Conservation (phyloP, 1,140 invertebrate species). For the Drosophila subpulchrella region DNA sequence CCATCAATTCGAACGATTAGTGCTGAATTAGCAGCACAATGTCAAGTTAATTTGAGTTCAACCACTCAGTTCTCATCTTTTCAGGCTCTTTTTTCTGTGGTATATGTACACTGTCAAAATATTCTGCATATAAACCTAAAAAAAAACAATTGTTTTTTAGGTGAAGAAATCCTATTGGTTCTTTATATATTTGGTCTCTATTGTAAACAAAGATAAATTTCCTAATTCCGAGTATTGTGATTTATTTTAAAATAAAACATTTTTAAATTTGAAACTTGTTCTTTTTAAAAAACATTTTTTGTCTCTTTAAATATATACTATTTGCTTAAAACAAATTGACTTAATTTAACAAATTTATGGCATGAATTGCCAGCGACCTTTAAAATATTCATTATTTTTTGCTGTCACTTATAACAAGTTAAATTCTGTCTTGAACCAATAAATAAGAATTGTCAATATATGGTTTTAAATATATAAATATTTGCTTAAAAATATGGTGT, state of each 20-base stretch:
- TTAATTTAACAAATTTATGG: neutral
- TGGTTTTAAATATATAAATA: neutral
- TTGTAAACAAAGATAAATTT: no score
- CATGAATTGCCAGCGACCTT: neutral
- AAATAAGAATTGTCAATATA: neutral
- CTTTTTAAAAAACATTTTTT: neutral
- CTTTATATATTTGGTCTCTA: no score
- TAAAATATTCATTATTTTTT: neutral
- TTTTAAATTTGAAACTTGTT: no score
- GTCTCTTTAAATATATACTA: neutral
- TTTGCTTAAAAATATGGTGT: neutral
- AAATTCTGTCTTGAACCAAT: neutral
- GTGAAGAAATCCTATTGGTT: neutral
- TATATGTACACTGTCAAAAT: conserved; percentile 1
- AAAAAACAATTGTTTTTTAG: neutral
- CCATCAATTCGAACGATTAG: conserved; percentile 70
- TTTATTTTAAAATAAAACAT: no score
- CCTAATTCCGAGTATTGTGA: no score
- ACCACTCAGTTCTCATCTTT: neutral
- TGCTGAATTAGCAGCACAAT: conserved; percentile 66
- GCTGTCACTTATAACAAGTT: conserved; percentile 1
- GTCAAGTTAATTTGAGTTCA: conserved; percentile 50
- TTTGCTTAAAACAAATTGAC: neutral
- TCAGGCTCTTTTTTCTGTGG: neutral
- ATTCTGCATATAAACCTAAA: neutral